Evolutionary conservation across 1,140 invertebrate species (phyloP).

Genomic region (Goniozus legneri): DNA sequence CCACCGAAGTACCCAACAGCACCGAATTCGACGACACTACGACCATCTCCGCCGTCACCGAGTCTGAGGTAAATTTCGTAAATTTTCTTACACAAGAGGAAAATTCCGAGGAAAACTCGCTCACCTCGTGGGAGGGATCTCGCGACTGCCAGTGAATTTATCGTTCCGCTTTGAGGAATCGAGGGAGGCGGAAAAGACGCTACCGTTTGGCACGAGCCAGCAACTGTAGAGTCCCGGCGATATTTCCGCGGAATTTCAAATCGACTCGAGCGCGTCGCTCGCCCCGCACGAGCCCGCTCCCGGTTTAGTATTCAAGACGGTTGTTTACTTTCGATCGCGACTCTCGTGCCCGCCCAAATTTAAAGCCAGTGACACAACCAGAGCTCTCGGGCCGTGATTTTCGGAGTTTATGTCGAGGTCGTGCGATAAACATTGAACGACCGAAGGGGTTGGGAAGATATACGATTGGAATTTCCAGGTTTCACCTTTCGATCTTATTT

Average conservation of each 20-base stretch:
- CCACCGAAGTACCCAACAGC: slow-evolving; percentile 30
- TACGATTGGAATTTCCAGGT: no score
- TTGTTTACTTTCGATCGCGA: slow-evolving; percentile 45
- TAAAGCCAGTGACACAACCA: slow-evolving; percentile 33
- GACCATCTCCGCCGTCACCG: slow-evolving; percentile 16
- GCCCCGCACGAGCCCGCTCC: slow-evolving; percentile 5
- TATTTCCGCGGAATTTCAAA: slow-evolving; percentile 35
- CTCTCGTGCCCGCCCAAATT: slow-evolving; percentile 34
- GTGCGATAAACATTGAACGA: background rate
- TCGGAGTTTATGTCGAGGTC: slow-evolving; percentile 11
- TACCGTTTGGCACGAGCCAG: slow-evolving; percentile 30
- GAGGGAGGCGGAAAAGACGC: background rate
- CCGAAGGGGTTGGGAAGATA: no score
- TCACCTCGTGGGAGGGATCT: background rate
- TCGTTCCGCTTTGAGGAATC: slow-evolving; percentile 19
- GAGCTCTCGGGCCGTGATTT: slow-evolving; percentile 30
- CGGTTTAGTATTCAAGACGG: slow-evolving; percentile 40
- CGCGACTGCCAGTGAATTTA: slow-evolving; percentile 10
- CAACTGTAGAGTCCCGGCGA: slow-evolving; percentile 6
- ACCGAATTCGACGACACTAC: slow-evolving; percentile 38
- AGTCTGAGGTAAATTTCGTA: slow-evolving; percentile 27
- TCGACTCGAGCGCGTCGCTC: slow-evolving; percentile 5
- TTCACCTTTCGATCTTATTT: no score
- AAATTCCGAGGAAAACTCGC: slow-evolving; percentile 11
- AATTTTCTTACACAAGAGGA: background rate